Conservation (phyloP, 2,888 invertebrate species). For the Cerceris ruficornis region DNA sequence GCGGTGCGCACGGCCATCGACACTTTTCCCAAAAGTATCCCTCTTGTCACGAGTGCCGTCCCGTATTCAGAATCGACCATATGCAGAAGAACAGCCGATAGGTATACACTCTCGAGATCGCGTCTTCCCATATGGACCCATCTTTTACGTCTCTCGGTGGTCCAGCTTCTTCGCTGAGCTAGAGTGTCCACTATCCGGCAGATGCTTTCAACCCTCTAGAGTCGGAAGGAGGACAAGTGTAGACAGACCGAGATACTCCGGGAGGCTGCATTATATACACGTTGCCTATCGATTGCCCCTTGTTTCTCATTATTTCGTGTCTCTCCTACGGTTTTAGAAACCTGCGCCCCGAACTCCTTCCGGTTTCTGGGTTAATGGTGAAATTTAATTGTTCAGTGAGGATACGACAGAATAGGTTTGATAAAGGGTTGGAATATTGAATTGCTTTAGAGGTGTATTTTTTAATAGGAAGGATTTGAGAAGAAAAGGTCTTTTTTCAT, state of each 20-base stretch:
- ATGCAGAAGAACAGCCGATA: conserved; percentile 60
- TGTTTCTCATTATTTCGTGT: conserved; percentile 29
- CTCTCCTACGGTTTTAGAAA: not conserved
- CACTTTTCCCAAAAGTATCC: conserved; percentile 44
- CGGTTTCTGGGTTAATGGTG: too few relatives aligned
- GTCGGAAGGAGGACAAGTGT: conserved; percentile 54
- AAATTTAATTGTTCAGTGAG: too few relatives aligned
- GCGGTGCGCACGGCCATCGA: conserved; percentile 25
- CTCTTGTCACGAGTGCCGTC: conserved; percentile 26
- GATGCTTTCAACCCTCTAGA: conserved; percentile 61
- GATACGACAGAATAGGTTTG: too few relatives aligned
- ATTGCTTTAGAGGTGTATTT: too few relatives aligned
- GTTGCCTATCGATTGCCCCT: conserved; percentile 49
- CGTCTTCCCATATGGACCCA: conserved; percentile 40
- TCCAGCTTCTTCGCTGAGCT: conserved; percentile 52
- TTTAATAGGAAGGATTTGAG: too few relatives aligned
- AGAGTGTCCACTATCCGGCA: conserved; percentile 72
- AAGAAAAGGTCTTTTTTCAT: too few relatives aligned
- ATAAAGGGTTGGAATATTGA: too few relatives aligned
- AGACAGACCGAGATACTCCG: conserved; percentile 34
- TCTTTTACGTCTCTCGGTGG: conserved; percentile 43
- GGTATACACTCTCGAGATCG: conserved; percentile 53
- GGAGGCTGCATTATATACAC: conserved; percentile 32
- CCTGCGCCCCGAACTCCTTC: too few relatives aligned
- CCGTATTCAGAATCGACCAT: conserved; percentile 57